phyloP scores from a whole-genome alignment of 2,113 vertebrate species.

The Epinephelus cyanopodus region DNA sequence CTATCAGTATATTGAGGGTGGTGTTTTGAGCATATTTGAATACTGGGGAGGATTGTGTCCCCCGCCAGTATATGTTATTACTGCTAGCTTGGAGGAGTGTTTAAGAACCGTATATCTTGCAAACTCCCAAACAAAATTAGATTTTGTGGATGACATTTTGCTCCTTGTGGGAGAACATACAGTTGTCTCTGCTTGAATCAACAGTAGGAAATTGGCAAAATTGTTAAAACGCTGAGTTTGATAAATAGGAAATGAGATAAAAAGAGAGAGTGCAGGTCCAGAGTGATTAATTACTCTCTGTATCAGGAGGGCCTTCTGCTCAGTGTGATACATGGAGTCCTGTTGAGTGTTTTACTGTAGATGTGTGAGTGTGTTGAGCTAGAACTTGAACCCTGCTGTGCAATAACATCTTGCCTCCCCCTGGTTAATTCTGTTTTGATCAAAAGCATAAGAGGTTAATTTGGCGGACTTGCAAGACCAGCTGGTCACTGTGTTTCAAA shows the following conservation, averaged over 20 bases:
- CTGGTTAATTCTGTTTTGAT: slow-evolving; percentile 81
- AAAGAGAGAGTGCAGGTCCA: slow-evolving; percentile 11
- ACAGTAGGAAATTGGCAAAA: background rate
- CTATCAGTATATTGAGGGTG: too few species aligned
- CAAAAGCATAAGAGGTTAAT: slow-evolving; percentile 78
- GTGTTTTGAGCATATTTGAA: too few species aligned
- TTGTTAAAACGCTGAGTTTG: slow-evolving; percentile 12
- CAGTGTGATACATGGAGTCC: slow-evolving; percentile 58
- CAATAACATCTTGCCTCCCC: slow-evolving; percentile 66
- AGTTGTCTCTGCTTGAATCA: slow-evolving; percentile 7
- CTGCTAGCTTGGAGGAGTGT: too few species aligned
- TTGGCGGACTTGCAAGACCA: slow-evolving; percentile 73
- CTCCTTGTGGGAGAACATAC: background rate
- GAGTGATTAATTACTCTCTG: slow-evolving; percentile 57
- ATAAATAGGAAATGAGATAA: background rate
- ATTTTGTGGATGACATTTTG: background rate
- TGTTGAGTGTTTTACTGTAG: slow-evolving; percentile 58
- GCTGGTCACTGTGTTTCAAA: slow-evolving; percentile 76
- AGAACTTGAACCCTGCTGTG: slow-evolving; percentile 57
- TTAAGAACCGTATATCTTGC: too few species aligned
- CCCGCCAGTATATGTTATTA: too few species aligned
- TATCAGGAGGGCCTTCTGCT: slow-evolving; percentile 32
- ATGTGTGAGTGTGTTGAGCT: slow-evolving; percentile 47
- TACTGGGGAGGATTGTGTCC: too few species aligned
- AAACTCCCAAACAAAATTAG: background rate